These are phyloP conservation scores for Hermaeophaga mercurialis DNA, from an alignment of 2,888 invertebrate species.

Conservation along the genomic window DNA sequence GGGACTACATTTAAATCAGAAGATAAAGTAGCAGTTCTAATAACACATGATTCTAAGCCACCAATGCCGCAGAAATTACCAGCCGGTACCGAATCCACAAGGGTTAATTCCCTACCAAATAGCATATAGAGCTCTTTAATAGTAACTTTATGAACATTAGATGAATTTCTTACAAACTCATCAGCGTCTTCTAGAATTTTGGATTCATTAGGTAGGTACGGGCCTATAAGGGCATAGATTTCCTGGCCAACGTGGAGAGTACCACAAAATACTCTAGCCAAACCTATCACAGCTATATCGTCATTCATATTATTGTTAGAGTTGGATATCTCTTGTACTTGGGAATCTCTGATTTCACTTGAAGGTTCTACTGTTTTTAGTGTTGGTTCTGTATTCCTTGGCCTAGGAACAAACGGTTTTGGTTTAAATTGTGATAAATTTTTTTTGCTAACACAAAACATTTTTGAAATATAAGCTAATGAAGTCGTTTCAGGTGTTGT, in stretches of 20 bases:
- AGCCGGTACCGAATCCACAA: conserved; percentile 78
- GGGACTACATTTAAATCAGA: conserved; percentile 82
- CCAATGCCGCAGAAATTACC: conserved; percentile 93
- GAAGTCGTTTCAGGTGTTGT: conserved; percentile 65
- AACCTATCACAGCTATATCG: conserved; percentile 78
- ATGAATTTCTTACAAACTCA: conserved; percentile 32
- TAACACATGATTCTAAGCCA: conserved; percentile 79
- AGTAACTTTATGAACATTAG: conserved; percentile 62
- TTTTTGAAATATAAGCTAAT: conserved; percentile 83
- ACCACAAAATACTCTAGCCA: conserved; percentile 93
- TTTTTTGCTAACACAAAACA: conserved; percentile 82
- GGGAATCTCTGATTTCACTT: neutral
- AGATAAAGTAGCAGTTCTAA: conserved; percentile 90
- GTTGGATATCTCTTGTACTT: conserved; percentile 11
- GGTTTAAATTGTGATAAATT: conserved; percentile 80
- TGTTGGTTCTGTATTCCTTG: conserved; percentile 27
- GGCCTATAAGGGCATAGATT: conserved; percentile 84
- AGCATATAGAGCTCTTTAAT: conserved; percentile 84
- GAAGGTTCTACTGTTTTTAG: neutral
- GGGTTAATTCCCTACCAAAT: conserved; percentile 90
- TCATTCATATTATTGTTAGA: conserved; percentile 51
- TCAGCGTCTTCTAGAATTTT: conserved; percentile 29
- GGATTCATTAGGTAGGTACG: conserved; percentile 74
- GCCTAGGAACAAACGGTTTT: conserved; percentile 72
- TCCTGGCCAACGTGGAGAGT: conserved; percentile 75